Percentiles rank a stretch among this genome's conserved stretches.
Conservation (phyloP, 1,140 invertebrate genomes). For the Achroia grisella region DNA sequence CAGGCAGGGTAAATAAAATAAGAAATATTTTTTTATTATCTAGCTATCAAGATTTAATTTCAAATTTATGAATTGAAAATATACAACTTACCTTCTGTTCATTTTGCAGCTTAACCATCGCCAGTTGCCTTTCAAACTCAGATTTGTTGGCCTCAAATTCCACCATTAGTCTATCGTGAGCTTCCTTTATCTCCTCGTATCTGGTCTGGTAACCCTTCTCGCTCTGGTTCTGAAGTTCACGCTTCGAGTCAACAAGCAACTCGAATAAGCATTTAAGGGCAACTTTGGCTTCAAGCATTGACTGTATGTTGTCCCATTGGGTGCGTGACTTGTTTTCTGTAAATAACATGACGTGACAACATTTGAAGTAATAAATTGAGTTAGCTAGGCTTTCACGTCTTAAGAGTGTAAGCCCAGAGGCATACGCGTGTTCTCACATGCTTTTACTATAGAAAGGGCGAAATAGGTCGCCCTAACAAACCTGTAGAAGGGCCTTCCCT, state of each 20-base stretch:
- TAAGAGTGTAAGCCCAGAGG: too few species aligned
- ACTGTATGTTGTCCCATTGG: conserved; percentile 78
- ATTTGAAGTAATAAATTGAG: conserved; percentile 1
- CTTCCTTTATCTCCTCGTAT: conserved; percentile 72
- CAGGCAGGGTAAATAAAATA: too few species aligned
- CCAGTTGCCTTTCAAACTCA: conserved; percentile 45
- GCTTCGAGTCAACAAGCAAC: conserved; percentile 68
- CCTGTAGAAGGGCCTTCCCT: too few species aligned
- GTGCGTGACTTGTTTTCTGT: conserved; percentile 76
- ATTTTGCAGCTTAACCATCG: conserved; percentile 42
- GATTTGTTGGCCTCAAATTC: conserved; percentile 49
- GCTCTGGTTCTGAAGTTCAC: conserved; percentile 60
- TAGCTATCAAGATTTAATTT: too few species aligned
- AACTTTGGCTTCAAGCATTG: conserved; percentile 79
- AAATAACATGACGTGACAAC: conserved; percentile 10
- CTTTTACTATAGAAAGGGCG: too few species aligned
- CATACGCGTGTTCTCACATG: too few species aligned
- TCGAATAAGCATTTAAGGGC: conserved; percentile 77
- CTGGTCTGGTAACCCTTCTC: conserved; percentile 65
- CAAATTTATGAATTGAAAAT: too few species aligned
- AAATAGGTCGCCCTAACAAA: too few species aligned
- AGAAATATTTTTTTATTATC: too few species aligned
- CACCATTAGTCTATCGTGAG: conserved; percentile 50
- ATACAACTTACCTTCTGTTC: conserved; percentile 42
- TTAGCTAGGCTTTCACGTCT: too few species aligned